These are phyloP conservation scores for Pogonognathellus flavescens DNA, from an alignment of 1,140 invertebrate genomes.

Conservation along the genomic window DNA sequence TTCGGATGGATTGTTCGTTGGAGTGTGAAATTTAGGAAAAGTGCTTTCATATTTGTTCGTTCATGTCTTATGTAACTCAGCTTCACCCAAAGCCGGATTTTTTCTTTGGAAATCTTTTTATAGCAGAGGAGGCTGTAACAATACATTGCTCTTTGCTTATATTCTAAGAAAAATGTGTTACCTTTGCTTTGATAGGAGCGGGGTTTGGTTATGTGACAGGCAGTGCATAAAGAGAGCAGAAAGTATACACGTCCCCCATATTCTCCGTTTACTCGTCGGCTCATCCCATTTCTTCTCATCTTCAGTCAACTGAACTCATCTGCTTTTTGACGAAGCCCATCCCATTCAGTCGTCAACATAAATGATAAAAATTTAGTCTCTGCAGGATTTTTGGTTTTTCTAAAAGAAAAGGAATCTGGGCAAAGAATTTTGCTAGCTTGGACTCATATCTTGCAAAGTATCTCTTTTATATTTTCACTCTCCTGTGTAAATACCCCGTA, in stretches of 20 bases:
- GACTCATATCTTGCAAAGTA: background rate
- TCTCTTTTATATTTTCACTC: background rate
- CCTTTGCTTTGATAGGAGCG: background rate
- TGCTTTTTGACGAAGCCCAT: background rate
- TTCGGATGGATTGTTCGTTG: background rate
- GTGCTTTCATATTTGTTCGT: background rate
- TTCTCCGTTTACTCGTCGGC: background rate
- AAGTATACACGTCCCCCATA: background rate
- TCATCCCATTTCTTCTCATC: constrained; percentile 25
- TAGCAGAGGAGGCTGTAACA: background rate
- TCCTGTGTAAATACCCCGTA: too few species aligned
- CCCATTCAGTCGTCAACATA: constrained; percentile 15
- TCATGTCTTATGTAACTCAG: background rate
- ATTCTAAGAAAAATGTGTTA: background rate
- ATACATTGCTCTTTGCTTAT: background rate
- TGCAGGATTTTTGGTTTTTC: background rate
- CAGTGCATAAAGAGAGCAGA: too few species aligned
- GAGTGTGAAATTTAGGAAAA: constrained; percentile 38
- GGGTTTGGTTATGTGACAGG: background rate
- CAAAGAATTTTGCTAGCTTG: background rate
- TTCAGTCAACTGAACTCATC: constrained; percentile 10
- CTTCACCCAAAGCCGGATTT: background rate
- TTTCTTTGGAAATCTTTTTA: background rate
- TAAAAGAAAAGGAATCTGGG: background rate
- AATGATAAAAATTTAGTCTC: constrained; percentile 33